phyloP scores from a whole-genome alignment of 2,888 invertebrate genomes.

The Nephrotoma flavescens region DNA sequence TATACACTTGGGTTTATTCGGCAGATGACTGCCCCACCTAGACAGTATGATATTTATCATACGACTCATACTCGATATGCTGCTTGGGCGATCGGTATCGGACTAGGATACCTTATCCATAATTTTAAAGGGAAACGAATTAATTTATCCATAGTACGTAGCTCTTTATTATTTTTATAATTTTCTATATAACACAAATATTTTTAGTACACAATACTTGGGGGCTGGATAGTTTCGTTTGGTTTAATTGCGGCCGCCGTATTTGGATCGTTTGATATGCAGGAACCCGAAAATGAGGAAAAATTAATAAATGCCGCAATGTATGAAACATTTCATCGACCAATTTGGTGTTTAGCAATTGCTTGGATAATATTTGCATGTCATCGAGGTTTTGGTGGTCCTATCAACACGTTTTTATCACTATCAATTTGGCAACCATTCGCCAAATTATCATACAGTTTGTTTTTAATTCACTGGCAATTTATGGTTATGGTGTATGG shows the following conservation, averaged over 20 bases:
- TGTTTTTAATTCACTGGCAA: conserved; percentile 14
- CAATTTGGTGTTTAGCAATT: conserved; percentile 13
- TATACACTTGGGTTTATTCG: not conserved
- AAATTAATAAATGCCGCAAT: conserved; percentile 6
- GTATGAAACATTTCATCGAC: conserved; percentile 12
- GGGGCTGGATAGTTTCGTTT: conserved; percentile 11
- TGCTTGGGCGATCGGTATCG: not conserved
- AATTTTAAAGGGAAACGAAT: not conserved
- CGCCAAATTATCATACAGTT: conserved; percentile 11
- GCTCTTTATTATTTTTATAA: too few relatives aligned
- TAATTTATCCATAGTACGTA: not conserved
- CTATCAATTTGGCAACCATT: conserved; percentile 14
- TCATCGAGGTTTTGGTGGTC: conserved; percentile 14
- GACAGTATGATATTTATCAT: not conserved
- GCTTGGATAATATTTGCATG: conserved; percentile 16
- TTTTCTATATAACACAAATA: too few relatives aligned
- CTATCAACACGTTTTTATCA: conserved; percentile 13
- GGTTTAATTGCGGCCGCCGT: conserved; percentile 8
- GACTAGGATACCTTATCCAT: not conserved
- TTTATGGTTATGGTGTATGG: conserved; percentile 11
- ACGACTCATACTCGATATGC: not conserved
- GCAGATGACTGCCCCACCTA: not conserved
- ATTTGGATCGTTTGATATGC: conserved; percentile 9
- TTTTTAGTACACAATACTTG: too few relatives aligned
- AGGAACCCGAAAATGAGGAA: conserved; percentile 1